Percentiles rank a stretch among this genome's conserved stretches.
Evolutionary conservation across 2,113 vertebrate genomes (phyloP).

Genomic region (Cepphus grylle): DNA sequence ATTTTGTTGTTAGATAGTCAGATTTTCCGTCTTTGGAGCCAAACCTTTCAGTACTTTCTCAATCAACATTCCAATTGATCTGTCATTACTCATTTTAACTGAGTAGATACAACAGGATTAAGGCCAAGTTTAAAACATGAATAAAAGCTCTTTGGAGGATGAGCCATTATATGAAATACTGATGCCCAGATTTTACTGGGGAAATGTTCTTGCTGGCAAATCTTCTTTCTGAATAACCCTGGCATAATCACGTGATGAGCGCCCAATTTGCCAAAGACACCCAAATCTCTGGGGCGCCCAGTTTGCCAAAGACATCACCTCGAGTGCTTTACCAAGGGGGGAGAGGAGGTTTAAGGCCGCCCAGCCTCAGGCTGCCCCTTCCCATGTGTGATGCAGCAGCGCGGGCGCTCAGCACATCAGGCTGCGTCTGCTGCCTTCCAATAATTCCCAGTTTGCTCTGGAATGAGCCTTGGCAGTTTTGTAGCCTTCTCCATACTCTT

Average conservation of each 20-base stretch:
- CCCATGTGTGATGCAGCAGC: neutral
- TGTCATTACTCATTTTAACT: neutral
- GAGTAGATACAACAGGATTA: neutral
- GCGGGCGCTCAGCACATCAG: rapidly evolving
- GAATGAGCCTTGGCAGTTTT: rapidly evolving
- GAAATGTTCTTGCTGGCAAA: neutral
- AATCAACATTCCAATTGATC: neutral
- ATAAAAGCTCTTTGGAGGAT: neutral
- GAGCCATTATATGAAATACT: neutral
- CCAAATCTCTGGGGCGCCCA: neutral
- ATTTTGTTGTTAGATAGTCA: neutral
- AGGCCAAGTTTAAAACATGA: neutral
- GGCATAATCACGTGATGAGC: rapidly evolving
- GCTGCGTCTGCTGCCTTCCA: rapidly evolving
- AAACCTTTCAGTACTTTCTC: neutral
- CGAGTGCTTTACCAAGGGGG: rapidly evolving
- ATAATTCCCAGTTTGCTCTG: neutral
- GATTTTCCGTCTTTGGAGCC: neutral
- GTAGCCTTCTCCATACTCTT: neutral
- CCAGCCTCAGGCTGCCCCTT: neutral
- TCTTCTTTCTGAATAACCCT: rapidly evolving
- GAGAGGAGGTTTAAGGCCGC: neutral
- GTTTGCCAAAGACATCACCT: neutral
- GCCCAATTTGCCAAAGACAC: neutral
- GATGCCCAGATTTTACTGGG: neutral